These are phyloP conservation scores for Urocyon cinereoargenteus DNA, from an alignment of 2,797 vertebrate genomes.

Conservation along the genomic window DNA sequence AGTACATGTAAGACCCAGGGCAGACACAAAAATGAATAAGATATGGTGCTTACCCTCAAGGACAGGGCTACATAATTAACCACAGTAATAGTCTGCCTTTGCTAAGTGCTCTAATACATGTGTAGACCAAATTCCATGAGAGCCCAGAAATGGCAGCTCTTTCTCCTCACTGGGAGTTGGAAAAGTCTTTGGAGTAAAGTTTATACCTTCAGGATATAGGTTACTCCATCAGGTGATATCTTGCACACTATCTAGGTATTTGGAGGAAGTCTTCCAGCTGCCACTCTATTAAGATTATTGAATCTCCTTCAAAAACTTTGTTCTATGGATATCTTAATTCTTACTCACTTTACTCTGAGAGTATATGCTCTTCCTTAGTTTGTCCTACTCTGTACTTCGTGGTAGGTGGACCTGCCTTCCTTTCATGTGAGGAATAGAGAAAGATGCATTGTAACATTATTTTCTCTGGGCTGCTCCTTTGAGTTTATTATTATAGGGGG, in stretches of 20 bases:
- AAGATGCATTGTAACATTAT: neutral
- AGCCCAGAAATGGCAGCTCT: neutral
- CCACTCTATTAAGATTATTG: neutral
- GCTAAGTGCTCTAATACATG: fast-evolving
- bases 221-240: neutral
- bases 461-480: neutral
- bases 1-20: neutral
- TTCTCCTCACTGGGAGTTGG: neutral
- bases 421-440: neutral
- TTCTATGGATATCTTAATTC: neutral
- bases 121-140: neutral
- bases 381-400: neutral
- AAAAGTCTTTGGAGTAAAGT: neutral
- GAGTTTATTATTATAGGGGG: neutral
- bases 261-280: neutral
- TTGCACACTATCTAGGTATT: neutral
- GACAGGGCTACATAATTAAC: neutral
- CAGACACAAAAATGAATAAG: neutral
- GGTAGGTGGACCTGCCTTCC: neutral
- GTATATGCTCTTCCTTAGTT: neutral
- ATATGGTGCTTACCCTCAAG: fast-evolving
- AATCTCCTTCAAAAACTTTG: neutral
- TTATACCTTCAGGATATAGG: neutral
- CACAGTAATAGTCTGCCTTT: neutral
- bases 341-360: neutral